Conservation (phyloP, 1,140 invertebrate genomes). For the Microvelia longipes region DNA sequence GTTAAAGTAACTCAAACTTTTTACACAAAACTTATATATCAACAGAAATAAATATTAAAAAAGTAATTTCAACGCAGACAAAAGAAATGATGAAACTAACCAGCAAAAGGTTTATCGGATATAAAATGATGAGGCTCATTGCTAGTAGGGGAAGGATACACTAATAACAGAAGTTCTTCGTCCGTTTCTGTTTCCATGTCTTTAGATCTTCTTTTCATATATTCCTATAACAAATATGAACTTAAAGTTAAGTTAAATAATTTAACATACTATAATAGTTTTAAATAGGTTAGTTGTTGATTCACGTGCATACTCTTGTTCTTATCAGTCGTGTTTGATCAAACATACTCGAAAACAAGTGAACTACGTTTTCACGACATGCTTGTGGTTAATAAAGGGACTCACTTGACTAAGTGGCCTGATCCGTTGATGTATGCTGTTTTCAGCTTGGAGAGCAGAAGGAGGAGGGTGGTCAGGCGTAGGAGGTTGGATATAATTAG, state of each 20-base stretch:
- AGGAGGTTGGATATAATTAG: slow-evolving; percentile 77
- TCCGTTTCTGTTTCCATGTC: slow-evolving; percentile 64
- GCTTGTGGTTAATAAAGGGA: no score
- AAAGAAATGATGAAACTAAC: no score
- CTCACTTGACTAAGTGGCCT: slow-evolving; percentile 71
- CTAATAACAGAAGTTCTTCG: slow-evolving; percentile 42
- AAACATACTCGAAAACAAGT: no score
- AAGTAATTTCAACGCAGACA: no score
- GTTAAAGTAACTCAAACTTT: no score
- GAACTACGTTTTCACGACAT: no score
- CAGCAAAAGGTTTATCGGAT: slow-evolving; percentile 71
- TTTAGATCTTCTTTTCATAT: slow-evolving; percentile 52
- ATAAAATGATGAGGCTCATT: slow-evolving; percentile 69
- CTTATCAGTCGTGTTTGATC: no score
- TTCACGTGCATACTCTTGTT: no score
- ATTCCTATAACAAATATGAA: slow-evolving; percentile 38
- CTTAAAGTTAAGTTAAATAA: not conserved
- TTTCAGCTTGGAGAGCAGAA: slow-evolving; percentile 73
- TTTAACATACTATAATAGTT: not conserved
- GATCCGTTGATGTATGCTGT: slow-evolving; percentile 77
- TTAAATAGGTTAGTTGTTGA: no score
- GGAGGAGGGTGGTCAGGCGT: slow-evolving; percentile 89
- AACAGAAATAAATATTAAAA: no score
- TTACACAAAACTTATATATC: no score
- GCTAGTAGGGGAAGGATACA: slow-evolving; percentile 28